phyloP scores from a whole-genome alignment of 2,797 vertebrate genomes.

The Catostomus latipinnis region DNA sequence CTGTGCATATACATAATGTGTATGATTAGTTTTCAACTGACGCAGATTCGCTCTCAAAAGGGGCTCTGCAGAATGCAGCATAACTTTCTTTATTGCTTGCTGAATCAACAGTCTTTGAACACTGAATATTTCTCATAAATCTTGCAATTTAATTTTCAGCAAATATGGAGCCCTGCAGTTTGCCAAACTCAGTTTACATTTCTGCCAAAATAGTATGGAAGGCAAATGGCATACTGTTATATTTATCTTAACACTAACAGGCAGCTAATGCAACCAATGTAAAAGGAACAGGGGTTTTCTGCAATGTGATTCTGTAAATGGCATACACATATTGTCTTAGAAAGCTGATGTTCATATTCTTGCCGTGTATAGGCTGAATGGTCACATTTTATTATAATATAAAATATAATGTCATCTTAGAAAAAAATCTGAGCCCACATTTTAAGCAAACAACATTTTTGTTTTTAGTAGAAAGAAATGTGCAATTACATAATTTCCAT shows the following conservation, averaged over 20 bases:
- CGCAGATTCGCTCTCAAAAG: background rate
- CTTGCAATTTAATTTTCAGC: constrained; percentile 45
- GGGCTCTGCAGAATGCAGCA: constrained; percentile 7
- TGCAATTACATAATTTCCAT: background rate
- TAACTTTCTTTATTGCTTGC: constrained; percentile 42
- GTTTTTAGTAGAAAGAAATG: constrained; percentile 12
- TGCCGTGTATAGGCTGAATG: background rate
- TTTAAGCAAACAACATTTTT: background rate
- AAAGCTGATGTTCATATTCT: constrained; percentile 23
- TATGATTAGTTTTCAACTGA: background rate
- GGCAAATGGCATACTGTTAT: background rate
- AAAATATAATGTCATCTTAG: constrained; percentile 2
- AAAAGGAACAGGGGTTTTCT: background rate
- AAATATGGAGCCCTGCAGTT: constrained; percentile 34
- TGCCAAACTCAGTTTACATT: constrained; percentile 21
- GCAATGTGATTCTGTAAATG: constrained; percentile 3
- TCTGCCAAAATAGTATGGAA: constrained; percentile 2
- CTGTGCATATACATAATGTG: constrained; percentile 5
- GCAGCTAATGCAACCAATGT: background rate
- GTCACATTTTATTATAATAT: background rate
- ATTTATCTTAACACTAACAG: constrained; percentile 12
- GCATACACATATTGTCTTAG: constrained; percentile 1
- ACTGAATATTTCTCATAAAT: constrained; percentile 41
- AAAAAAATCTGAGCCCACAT: background rate
- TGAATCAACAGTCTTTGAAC: constrained; percentile 47